These are phyloP conservation scores for Lacerta viridis DNA, from an alignment of 2,797 vertebrate genomes.

Conservation along the genomic window DNA sequence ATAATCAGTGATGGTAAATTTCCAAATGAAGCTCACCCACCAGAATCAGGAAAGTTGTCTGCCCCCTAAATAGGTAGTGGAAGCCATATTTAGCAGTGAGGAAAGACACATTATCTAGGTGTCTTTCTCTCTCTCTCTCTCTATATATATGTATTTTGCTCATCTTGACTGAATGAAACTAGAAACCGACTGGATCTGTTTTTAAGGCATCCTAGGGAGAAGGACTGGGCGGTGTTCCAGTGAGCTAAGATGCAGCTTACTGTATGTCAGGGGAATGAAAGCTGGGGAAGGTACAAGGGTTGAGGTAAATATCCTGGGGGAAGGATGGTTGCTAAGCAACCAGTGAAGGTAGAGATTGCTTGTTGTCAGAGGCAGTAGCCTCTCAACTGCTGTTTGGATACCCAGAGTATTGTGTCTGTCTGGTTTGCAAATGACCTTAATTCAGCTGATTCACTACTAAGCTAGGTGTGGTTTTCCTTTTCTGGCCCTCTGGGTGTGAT, in stretches of 20 bases:
- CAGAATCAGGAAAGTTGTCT: too few relatives aligned
- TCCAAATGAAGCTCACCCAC: too few relatives aligned
- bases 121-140: too few relatives aligned
- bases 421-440: background rate
- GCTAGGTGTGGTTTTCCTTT: background rate
- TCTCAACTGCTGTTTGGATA: constrained; percentile 30
- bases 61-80: too few relatives aligned
- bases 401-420: background rate
- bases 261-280: background rate
- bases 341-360: constrained; percentile 60
- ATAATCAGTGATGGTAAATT: too few relatives aligned
- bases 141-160: background rate
- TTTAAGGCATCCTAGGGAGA: background rate
- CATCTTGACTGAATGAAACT: background rate
- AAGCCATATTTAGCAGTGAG: too few relatives aligned
- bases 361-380: constrained; percentile 31
- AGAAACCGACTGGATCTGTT: constrained; percentile 2
- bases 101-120: too few relatives aligned
- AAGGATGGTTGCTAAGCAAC: constrained; percentile 69
- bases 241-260: constrained; percentile 14
- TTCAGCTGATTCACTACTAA: background rate
- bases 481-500: background rate
- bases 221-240: background rate
- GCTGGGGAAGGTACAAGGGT: constrained; percentile 12
- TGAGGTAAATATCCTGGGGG: constrained; percentile 46